These are phyloP conservation scores for Porites rus DNA, from an alignment of 92 coral and sea anemone species.

Conservation along the genomic window DNA sequence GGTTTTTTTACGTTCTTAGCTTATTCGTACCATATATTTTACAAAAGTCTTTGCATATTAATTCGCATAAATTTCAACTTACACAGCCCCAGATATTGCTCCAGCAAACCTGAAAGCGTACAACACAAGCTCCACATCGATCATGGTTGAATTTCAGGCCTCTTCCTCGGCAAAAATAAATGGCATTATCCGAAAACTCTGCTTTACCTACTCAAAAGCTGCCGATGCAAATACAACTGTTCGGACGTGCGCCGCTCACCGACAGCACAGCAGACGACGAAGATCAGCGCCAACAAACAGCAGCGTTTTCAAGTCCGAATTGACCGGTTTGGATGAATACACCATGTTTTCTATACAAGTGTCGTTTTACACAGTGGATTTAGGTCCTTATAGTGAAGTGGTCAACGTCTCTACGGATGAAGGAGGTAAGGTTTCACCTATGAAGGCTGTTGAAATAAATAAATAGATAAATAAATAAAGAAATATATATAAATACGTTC, in stretches of 20 bases:
- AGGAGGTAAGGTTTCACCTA: constrained; percentile 38
- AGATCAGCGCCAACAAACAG: constrained; percentile 5
- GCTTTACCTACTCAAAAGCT: constrained; percentile 25
- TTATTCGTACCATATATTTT: background rate
- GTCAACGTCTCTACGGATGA: constrained; percentile 54
- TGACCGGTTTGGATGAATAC: constrained; percentile 36
- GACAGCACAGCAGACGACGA: constrained; percentile 9
- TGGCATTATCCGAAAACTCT: constrained; percentile 57
- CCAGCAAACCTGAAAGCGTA: constrained; percentile 63
- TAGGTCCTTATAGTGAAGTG: constrained; percentile 55
- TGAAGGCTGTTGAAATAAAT: background rate
- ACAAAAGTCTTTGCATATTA: background rate
- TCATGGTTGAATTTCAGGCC: constrained; percentile 63
- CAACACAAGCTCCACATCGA: constrained; percentile 76
- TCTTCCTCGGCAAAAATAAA: constrained; percentile 24
- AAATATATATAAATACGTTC: too few species aligned
- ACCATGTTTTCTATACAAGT: constrained; percentile 47
- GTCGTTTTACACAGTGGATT: constrained; percentile 43
- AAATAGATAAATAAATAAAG: too few species aligned
- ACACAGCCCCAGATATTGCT: constrained; percentile 58
- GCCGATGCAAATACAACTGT: background rate
- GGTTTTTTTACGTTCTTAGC: background rate
- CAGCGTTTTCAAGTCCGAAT: background rate
- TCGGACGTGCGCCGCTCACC: background rate
- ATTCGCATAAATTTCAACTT: too few species aligned